phyloP scores from a whole-genome alignment of 2,113 vertebrate genomes.

The Gila orcuttii region DNA sequence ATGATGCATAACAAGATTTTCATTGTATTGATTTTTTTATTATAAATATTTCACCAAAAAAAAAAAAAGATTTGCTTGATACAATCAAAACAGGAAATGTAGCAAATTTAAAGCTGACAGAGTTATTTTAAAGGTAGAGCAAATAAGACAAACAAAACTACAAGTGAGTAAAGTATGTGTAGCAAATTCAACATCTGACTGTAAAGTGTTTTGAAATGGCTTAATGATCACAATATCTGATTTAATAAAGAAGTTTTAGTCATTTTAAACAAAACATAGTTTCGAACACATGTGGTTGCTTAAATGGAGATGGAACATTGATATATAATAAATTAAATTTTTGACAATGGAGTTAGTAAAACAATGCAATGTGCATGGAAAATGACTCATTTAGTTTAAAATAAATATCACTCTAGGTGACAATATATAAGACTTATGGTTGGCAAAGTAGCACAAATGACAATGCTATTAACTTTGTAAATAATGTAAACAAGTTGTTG shows the following conservation, averaged over 20 bases:
- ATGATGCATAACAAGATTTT: slow-evolving; percentile 77
- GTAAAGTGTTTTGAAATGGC: no score
- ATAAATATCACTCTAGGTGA: neutral
- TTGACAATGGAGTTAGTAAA: slow-evolving; percentile 3
- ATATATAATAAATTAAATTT: neutral
- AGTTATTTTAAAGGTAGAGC: slow-evolving; percentile 42
- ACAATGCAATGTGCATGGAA: neutral
- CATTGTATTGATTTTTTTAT: slow-evolving; percentile 78
- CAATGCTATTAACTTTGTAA: neutral
- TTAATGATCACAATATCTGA: neutral
- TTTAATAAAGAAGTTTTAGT: neutral
- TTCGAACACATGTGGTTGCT: neutral
- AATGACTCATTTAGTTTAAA: neutral
- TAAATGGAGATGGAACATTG: neutral
- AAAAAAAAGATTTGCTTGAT: slow-evolving; percentile 63
- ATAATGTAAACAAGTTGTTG: neutral
- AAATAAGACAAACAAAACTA: slow-evolving; percentile 14
- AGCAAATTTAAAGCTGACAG: slow-evolving; percentile 53
- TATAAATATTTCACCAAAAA: slow-evolving; percentile 77
- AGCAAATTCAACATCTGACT: no score
- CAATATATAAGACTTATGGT: neutral
- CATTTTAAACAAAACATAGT: slow-evolving; percentile 1
- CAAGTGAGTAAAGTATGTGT: neutral
- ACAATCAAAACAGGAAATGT: slow-evolving; percentile 68
- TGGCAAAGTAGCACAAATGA: neutral